Percentiles rank a stretch among this genome's conserved stretches.
These are phyloP conservation scores for Tachuris rubrigastra DNA, from an alignment of 2,113 vertebrate genomes.

Conservation along the genomic window DNA sequence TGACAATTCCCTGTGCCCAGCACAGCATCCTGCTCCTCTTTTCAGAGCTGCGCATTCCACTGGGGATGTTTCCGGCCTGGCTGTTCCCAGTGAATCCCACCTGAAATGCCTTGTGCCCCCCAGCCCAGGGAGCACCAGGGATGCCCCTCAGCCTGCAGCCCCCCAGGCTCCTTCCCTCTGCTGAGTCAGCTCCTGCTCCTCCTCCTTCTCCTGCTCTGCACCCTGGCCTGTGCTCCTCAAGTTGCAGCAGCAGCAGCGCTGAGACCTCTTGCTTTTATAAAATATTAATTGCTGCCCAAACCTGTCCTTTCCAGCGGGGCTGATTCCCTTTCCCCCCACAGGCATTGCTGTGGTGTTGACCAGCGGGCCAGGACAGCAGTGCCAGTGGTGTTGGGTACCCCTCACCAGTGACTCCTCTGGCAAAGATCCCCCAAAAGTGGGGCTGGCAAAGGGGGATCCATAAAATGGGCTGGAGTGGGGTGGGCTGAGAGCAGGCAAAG, in stretches of 20 bases:
- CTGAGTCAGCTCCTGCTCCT: background rate
- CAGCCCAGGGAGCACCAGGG: background rate
- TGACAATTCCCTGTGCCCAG: background rate
- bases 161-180: background rate
- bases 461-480: background rate
- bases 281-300: background rate
- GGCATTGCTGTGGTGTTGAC: background rate
- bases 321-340: background rate
- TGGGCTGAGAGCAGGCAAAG: background rate
- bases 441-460: background rate
- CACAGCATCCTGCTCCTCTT: background rate
- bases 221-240: background rate
- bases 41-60: background rate
- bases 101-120: rapidly evolving
- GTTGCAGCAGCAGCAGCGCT: background rate
- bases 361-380: background rate
- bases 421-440: too few species aligned
- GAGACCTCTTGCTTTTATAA: background rate
- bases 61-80: background rate
- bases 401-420: background rate
- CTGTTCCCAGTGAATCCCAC: background rate
- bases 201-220: background rate
- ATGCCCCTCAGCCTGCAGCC: background rate
- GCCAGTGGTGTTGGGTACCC: rapidly evolving
- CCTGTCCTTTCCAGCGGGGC: background rate